Evolutionary conservation across 2,113 vertebrate genomes (phyloP), one percentile per base, ranked within the genome.

Genomic region (Ictalurus punctatus): DNA sequence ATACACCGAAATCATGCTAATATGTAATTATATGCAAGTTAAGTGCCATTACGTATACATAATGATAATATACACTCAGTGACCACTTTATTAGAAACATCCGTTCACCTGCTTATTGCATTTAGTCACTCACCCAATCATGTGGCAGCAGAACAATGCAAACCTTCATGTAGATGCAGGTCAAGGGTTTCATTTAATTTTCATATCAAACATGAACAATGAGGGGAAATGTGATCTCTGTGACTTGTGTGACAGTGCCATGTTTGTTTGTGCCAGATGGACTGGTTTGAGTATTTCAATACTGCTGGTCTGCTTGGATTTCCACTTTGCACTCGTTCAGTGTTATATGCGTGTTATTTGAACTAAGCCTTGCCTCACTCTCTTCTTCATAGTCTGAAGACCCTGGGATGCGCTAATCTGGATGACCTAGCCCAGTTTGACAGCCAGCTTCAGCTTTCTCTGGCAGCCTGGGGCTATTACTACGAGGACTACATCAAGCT

Each of bases 401-500:
- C 94, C 13, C 92, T 96, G 87, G 95, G 95, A 90, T 96, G 95
- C 90, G 91, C 90, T 89, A 96, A 95, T 92, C 93, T 96, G 89
- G 95, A 96, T 94, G 96, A 96, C 84, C 93, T 96, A 54, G 93
- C 95, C 44, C 93, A 95, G 89, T 95, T 96, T 88, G 95, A 96
- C 94, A 94, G 94, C 92, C 94, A 95, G 83, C 94, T 95, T 91
- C 96, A 95, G 91, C 94, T 96, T 40, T 95, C 95, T 79, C 88
- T 96, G 89, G 95, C 96, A 85, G 94, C 95, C 56, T 96, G 96
- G 96, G 95, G 95, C 67, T 96, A 96, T 93, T 95, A 95, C 92
- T 96, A 96, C 93, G 95, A 96, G 89, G 96, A 96, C 90, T 96
- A 96, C 93, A 93, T 96, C 83, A 96, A 94, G 89, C 89, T 96